Evolutionary conservation across 2,797 vertebrate species (phyloP).

Genomic region (Alfaro cultratus): DNA sequence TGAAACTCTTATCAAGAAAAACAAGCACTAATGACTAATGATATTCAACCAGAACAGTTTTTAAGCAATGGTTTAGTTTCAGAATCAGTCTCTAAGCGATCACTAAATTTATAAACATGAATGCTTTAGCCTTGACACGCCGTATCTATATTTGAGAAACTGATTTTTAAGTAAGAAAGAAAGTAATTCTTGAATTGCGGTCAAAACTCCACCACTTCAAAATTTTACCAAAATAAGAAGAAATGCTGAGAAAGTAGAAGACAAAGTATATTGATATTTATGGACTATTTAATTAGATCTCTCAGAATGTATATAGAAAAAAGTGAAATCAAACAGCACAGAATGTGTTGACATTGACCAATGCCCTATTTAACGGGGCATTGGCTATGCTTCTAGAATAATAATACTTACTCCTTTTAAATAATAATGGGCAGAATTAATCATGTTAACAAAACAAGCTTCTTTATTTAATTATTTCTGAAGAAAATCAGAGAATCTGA

Average conservation of each 20-base stretch:
- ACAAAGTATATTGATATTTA: not conserved
- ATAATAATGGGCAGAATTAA: not conserved
- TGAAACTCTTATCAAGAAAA: not conserved
- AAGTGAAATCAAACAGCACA: slow-evolving; percentile 5
- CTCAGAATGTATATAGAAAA: not conserved
- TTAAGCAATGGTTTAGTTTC: not conserved
- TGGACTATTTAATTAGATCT: not conserved
- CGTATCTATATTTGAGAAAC: not conserved
- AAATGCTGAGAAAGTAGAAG: not conserved
- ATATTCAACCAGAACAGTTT: not conserved
- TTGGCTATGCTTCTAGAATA: not conserved
- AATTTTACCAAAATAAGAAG: no score
- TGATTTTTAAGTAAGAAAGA: not conserved
- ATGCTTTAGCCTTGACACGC: not conserved
- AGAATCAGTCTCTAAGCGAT: not conserved
- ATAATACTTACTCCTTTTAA: not conserved
- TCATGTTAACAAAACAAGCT: not conserved
- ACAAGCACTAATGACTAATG: not conserved
- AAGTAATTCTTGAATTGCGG: not conserved
- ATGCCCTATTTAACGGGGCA: not conserved
- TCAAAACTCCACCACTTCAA: not conserved
- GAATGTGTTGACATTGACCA: slow-evolving; percentile 5
- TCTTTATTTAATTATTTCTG: not conserved
- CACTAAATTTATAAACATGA: not conserved
- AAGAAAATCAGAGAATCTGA: not conserved